phyloP scores from a whole-genome alignment of 2,797 vertebrate species.

The Amazonetta brasiliensis region DNA sequence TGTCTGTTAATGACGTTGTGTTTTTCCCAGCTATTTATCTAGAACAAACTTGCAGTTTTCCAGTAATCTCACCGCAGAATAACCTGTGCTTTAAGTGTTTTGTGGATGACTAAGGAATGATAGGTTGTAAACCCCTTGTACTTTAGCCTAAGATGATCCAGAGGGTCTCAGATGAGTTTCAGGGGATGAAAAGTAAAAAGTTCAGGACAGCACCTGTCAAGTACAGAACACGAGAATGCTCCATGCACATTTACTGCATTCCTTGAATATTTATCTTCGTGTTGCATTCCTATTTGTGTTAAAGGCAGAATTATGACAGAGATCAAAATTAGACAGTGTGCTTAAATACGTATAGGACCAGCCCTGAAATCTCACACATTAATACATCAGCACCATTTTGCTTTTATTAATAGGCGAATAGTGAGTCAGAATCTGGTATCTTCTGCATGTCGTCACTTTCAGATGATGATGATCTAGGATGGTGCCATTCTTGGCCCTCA shows the following conservation, averaged over 20 bases:
- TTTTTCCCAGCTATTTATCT: neutral
- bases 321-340: neutral
- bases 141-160: neutral
- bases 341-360: neutral
- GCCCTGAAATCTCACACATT: neutral
- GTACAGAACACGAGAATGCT: neutral
- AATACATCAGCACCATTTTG: neutral
- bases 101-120: neutral
- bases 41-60: neutral
- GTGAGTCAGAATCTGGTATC: constrained; percentile 96
- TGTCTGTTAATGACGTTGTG: neutral
- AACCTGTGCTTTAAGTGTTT: neutral
- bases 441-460: constrained; percentile 97
- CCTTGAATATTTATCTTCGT: neutral
- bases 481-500: constrained; percentile 98
- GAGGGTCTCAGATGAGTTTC: neutral
- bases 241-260: neutral
- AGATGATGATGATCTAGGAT: constrained; percentile 98
- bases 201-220: neutral
- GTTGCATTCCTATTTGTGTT: neutral
- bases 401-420: constrained; percentile 84
- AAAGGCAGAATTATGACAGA: neutral
- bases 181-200: neutral
- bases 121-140: neutral
- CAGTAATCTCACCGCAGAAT: neutral